phyloP scores from a whole-genome alignment of 2,113 vertebrate species.

The Holacanthus passer region DNA sequence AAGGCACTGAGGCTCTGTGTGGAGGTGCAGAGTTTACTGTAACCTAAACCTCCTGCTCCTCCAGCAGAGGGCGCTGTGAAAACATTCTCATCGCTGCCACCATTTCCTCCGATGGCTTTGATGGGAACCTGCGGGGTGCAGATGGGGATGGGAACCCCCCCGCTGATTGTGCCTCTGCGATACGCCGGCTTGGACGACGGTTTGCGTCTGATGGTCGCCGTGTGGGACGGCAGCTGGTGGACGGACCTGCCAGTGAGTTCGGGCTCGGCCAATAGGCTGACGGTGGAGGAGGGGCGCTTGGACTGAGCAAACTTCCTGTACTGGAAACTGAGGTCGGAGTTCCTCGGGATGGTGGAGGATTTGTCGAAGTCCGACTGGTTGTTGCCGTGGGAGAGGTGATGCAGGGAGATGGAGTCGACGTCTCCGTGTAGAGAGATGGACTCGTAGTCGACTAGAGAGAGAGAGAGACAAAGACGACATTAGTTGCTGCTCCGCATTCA shows the following conservation, averaged over 20 bases:
- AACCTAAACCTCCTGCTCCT: constrained; percentile 61
- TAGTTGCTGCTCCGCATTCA: background rate
- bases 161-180: constrained; percentile 86
- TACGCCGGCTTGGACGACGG: constrained; percentile 85
- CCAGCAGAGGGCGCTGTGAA: constrained; percentile 41
- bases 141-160: constrained; percentile 87
- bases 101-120: constrained; percentile 44
- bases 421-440: constrained; percentile 85
- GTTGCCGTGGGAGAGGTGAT: constrained; percentile 76
- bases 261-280: constrained; percentile 84
- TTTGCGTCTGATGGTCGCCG: constrained; percentile 88
- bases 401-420: constrained; percentile 78
- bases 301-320: constrained; percentile 85
- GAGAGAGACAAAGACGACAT: background rate
- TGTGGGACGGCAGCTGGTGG: constrained; percentile 76
- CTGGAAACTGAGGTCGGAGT: constrained; percentile 86
- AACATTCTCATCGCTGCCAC: constrained; percentile 67
- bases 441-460: constrained; percentile 83
- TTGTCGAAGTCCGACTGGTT: constrained; percentile 86
- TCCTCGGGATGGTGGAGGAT: constrained; percentile 88
- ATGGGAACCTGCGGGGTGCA: constrained; percentile 86
- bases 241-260: constrained; percentile 62
- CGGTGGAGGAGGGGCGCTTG: constrained; percentile 86
- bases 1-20: constrained; percentile 85
- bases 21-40: constrained; percentile 81